phyloP scores from a whole-genome alignment of 2,797 vertebrate species.

The Cyclura pinguis region DNA sequence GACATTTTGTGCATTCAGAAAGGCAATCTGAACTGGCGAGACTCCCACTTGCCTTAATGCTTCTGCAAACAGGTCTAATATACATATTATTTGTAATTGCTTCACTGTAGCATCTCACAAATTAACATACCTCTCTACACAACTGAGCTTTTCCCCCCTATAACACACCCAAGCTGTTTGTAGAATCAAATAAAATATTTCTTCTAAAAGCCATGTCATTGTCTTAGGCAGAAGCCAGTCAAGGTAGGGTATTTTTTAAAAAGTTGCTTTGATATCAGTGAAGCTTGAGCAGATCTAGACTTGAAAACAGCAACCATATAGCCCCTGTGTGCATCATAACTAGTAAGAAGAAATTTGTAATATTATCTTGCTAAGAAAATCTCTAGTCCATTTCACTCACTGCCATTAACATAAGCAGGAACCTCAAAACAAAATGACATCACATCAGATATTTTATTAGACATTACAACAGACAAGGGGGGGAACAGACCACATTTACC shows the following conservation, averaged over 20 bases:
- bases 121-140: background rate
- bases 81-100: conserved; percentile 1
- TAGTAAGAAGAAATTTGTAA: background rate
- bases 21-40: conserved; percentile 29
- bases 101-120: conserved; percentile 21
- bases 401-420: background rate
- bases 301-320: background rate
- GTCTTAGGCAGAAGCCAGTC: background rate
- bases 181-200: background rate
- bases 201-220: background rate
- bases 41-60: conserved; percentile 9
- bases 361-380: background rate
- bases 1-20: conserved; percentile 27
- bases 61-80: conserved; percentile 17
- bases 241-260: background rate
- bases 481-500: no score
- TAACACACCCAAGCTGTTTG: background rate
- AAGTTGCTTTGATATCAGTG: background rate
- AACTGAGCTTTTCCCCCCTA: background rate
- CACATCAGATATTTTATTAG: background rate
- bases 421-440: background rate
- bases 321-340: background rate
- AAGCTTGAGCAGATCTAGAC: background rate
- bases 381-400: background rate
- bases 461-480: background rate